Percentiles rank a stretch among this genome's conserved stretches.
Conservation (phyloP, 2,797 vertebrate species). For the Heliangelus exortis region DNA sequence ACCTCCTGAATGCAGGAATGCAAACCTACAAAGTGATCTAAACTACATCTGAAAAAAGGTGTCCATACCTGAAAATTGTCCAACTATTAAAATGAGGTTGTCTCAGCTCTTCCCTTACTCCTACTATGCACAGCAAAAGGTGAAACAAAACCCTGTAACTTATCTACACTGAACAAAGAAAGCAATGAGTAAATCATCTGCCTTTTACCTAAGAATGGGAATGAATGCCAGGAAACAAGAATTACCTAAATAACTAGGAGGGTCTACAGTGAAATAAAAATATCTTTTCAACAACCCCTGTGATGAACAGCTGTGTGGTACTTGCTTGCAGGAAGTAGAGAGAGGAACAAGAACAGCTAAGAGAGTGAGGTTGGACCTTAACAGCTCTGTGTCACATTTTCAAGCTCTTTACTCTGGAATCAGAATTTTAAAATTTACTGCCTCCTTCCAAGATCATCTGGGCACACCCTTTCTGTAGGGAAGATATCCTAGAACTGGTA, state of each 20-base stretch:
- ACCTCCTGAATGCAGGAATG: background rate
- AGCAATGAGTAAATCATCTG: background rate
- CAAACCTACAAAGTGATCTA: background rate
- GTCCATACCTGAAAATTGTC: background rate
- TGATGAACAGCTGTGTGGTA: background rate
- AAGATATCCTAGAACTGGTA: background rate
- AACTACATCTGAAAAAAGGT: background rate
- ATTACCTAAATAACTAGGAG: background rate
- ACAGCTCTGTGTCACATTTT: background rate
- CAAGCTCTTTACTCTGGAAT: background rate
- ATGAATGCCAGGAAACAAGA: background rate
- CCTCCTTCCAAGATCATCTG: background rate
- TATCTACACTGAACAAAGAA: background rate
- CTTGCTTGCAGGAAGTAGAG: background rate
- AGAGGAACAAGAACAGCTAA: background rate
- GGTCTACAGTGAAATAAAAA: background rate
- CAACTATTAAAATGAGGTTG: background rate
- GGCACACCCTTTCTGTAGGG: background rate
- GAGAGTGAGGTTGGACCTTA: background rate
- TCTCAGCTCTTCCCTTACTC: background rate
- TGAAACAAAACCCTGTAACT: background rate
- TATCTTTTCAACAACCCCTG: background rate
- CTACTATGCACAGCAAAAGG: background rate
- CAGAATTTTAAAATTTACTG: background rate
- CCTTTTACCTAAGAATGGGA: background rate